A percentile compares a stretch with the other conserved stretches of the same genome.
Conservation (phyloP, 2,113 vertebrate genomes). For the Eudyptes chrysolophus region DNA sequence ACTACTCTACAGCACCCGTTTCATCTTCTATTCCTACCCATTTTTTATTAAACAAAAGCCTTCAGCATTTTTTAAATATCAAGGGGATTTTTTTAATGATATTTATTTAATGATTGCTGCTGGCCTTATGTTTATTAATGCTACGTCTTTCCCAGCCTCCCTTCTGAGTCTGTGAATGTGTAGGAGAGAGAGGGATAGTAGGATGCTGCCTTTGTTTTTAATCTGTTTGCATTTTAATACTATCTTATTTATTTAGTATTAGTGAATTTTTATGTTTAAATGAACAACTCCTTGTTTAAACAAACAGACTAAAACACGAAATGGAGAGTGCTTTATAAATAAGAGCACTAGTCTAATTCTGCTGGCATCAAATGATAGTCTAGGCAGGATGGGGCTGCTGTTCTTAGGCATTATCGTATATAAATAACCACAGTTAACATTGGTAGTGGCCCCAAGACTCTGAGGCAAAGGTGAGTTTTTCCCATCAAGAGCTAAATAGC, state of each 20-base stretch:
- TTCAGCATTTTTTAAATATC: slow-evolving; percentile 39
- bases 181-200: background rate
- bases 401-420: background rate
- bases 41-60: slow-evolving; percentile 45
- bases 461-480: background rate
- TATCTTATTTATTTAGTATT: background rate
- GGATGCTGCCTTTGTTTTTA: slow-evolving; percentile 23
- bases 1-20: background rate
- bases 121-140: slow-evolving; percentile 58
- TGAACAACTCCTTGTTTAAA: slow-evolving; percentile 11
- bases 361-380: background rate
- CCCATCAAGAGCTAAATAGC: background rate
- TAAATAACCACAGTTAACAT: background rate
- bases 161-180: background rate
- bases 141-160: background rate
- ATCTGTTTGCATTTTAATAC: slow-evolving; percentile 37
- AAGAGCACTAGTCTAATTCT: background rate
- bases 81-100: background rate
- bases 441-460: background rate
- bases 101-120: slow-evolving; percentile 57
- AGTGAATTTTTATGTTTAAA: slow-evolving; percentile 20
- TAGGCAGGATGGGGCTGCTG: background rate
- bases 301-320: slow-evolving; percentile 14
- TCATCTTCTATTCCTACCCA: background rate
- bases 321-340: background rate